Evolutionary conservation across 2,797 vertebrate species (phyloP).

Genomic region (Pseudochirops corinnae): DNA sequence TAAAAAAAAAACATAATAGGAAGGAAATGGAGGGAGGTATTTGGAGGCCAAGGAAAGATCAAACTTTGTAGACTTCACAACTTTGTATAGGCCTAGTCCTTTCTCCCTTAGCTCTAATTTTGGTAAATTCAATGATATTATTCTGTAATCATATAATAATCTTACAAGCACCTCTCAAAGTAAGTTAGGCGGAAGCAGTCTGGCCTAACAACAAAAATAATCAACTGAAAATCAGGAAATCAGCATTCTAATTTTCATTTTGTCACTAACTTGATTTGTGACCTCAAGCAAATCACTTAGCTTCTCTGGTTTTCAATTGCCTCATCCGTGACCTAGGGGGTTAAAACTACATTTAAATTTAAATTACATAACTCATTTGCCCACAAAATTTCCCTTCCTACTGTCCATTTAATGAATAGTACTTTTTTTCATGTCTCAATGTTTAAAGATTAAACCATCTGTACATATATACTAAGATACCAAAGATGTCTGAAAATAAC

Average conservation of each 20-base stretch:
- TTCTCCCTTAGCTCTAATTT: background rate
- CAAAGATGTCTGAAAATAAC: background rate
- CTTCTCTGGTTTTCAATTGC: background rate
- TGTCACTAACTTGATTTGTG: fast-evolving
- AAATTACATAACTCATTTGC: background rate
- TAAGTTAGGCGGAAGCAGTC: too few species aligned
- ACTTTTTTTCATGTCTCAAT: conserved; percentile 1
- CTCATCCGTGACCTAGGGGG: background rate
- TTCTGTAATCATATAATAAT: background rate
- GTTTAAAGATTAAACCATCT: conserved; percentile 64
- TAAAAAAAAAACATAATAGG: background rate
- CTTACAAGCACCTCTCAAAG: background rate
- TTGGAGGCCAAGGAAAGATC: background rate
- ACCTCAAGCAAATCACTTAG: background rate
- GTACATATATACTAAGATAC: conserved; percentile 33
- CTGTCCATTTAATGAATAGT: background rate
- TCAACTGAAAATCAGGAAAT: background rate
- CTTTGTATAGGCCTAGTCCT: background rate
- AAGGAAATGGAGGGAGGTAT: background rate
- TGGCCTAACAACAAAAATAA: background rate
- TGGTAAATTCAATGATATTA: background rate
- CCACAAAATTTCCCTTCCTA: background rate
- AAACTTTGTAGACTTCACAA: background rate
- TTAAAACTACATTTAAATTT: background rate
- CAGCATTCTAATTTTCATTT: background rate